Percentiles rank a stretch among this genome's conserved stretches.
Evolutionary conservation across 2,888 invertebrate species (phyloP).

Genomic region (Melieria crassipennis): DNA sequence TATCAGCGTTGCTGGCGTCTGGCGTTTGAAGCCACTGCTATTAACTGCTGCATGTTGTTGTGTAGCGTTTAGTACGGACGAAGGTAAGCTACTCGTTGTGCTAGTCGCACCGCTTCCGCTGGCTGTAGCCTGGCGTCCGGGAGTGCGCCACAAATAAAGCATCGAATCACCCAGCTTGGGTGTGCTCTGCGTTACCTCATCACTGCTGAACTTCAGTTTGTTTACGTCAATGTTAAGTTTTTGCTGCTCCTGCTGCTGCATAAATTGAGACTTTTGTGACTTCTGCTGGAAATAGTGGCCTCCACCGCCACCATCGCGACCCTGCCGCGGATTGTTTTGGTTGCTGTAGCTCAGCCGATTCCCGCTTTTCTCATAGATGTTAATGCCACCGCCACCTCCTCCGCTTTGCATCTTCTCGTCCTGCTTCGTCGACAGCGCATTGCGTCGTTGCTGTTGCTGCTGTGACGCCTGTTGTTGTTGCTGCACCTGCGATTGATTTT

Average conservation of each 20-base stretch:
- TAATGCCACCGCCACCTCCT: constrained; percentile 18
- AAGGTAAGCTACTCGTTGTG: constrained; percentile 20
- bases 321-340: constrained; percentile 21
- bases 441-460: constrained; percentile 20
- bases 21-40: constrained; percentile 28
- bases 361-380: constrained; percentile 43
- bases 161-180: constrained; percentile 53
- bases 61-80: not conserved
- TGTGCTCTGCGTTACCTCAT: constrained; percentile 46
- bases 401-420: constrained; percentile 30
- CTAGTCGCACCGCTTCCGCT: constrained; percentile 31
- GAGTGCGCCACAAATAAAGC: constrained; percentile 53
- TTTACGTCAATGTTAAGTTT: constrained; percentile 54
- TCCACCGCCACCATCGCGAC: constrained; percentile 21
- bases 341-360: constrained; percentile 21
- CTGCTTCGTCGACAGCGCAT: constrained; percentile 3
- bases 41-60: constrained; percentile 4
- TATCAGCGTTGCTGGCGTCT: not conserved
- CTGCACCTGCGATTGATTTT: constrained; percentile 13
- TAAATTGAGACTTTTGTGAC: constrained; percentile 45
- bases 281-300: constrained; percentile 51
- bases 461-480: constrained; percentile 20
- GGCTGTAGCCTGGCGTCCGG: constrained; percentile 42
- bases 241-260: constrained; percentile 42
- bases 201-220: constrained; percentile 55